Percentiles rank a stretch among this genome's conserved stretches.
These are phyloP conservation scores for Pinctada fucata DNA, from an alignment of 2,888 invertebrate genomes.

Conservation along the genomic window DNA sequence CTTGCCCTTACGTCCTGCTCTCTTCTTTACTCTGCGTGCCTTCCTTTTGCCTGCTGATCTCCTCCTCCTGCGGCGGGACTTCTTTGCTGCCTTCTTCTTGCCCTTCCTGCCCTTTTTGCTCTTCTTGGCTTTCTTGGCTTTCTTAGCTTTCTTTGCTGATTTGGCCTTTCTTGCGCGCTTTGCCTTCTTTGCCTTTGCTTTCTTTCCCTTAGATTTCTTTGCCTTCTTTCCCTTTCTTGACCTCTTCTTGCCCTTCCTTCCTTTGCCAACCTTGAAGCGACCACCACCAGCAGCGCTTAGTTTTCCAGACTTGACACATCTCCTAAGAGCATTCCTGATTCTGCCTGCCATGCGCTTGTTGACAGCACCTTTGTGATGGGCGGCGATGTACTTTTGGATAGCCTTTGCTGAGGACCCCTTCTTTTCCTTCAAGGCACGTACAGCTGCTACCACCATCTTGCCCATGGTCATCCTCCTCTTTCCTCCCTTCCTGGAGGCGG, in stretches of 20 bases:
- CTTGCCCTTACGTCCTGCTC: neutral
- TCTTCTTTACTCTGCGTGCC: slow-evolving; percentile 12
- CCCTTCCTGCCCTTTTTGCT: slow-evolving; percentile 3
- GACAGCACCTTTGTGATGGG: neutral
- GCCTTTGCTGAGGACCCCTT: slow-evolving; percentile 21
- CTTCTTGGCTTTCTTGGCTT: slow-evolving; percentile 16
- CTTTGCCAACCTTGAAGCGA: slow-evolving; percentile 17
- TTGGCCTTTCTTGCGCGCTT: slow-evolving; percentile 20
- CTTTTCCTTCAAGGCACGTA: slow-evolving; percentile 9
- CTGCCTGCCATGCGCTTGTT: slow-evolving; percentile 1
- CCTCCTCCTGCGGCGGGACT: neutral
- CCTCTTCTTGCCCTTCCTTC: slow-evolving; percentile 4
- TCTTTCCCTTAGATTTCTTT: slow-evolving; percentile 3
- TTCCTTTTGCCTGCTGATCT: slow-evolving; percentile 3
- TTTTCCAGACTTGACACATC: slow-evolving; percentile 13
- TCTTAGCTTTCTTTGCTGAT: slow-evolving; percentile 11
- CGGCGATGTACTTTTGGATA: slow-evolving; percentile 18
- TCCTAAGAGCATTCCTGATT: slow-evolving; percentile 15
- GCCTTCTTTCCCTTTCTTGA: neutral
- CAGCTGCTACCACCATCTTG: slow-evolving; percentile 17
- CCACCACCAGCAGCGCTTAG: slow-evolving; percentile 10
- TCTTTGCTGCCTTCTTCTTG: neutral
- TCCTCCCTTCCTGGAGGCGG: slow-evolving; percentile 10
- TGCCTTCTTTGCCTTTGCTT: slow-evolving; percentile 15
- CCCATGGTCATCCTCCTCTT: slow-evolving; percentile 3